Evolutionary conservation across 2,113 vertebrate genomes (phyloP).

Genomic region (Cynopterus brachyotis): DNA sequence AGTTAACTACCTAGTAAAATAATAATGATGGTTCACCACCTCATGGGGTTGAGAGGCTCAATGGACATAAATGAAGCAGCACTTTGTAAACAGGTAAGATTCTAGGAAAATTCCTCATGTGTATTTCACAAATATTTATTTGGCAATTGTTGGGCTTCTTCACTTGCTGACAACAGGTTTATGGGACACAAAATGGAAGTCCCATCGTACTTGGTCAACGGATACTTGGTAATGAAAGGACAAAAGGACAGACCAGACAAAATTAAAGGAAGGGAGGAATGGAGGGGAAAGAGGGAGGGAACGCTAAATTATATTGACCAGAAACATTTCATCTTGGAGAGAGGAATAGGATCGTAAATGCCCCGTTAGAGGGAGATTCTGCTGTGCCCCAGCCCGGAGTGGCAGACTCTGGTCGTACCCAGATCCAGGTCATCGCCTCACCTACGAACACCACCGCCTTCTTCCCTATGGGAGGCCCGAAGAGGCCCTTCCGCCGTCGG

Average conservation of each 20-base stretch:
- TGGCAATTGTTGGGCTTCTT: background rate
- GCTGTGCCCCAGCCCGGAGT: background rate
- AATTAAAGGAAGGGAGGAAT: background rate
- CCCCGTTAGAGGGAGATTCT: background rate
- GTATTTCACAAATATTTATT: conserved; percentile 7
- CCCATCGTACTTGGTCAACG: background rate
- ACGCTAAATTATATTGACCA: background rate
- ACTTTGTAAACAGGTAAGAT: background rate
- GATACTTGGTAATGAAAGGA: background rate
- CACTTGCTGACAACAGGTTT: background rate
- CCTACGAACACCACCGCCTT: conserved; percentile 93
- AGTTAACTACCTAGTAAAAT: background rate
- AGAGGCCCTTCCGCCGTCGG: conserved; percentile 90
- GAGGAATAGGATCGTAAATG: background rate
- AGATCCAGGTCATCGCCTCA: conserved; percentile 76
- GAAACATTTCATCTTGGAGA: background rate
- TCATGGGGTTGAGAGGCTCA: background rate
- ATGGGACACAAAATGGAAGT: background rate
- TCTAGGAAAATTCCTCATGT: background rate
- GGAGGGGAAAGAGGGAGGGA: background rate
- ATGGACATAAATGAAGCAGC: background rate
- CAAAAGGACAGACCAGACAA: background rate
- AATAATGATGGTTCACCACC: background rate
- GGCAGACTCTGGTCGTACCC: background rate
- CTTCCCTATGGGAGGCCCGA: conserved; percentile 91